A percentile compares a stretch with the other conserved stretches of the same genome.
These are phyloP conservation scores for Synergus itoensis DNA, from an alignment of 2,888 invertebrate species.

Conservation along the genomic window DNA sequence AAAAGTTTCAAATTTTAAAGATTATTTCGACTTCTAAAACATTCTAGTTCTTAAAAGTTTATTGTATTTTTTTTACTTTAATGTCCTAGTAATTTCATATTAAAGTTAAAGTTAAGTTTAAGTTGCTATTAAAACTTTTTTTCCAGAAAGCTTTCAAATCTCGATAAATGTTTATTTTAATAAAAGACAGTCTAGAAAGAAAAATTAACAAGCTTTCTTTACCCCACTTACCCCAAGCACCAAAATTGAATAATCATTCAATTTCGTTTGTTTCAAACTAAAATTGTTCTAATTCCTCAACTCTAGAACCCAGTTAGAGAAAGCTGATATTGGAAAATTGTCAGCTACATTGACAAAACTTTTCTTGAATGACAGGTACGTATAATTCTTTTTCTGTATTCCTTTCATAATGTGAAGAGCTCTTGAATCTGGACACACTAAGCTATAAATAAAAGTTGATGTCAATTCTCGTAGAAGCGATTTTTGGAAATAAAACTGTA, in stretches of 20 bases:
- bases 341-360: constrained; percentile 21
- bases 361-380: neutral
- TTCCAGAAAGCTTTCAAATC: neutral
- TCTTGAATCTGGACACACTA: neutral
- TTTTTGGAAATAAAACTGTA: constrained; percentile 9
- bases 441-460: constrained; percentile 23
- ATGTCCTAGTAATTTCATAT: no score
- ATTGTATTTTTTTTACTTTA: no score
- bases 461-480: neutral
- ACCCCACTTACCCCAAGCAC: neutral
- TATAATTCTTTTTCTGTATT: constrained; percentile 15
- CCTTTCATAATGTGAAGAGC: neutral
- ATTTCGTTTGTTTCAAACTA: neutral
- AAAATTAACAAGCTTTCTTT: neutral
- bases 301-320: neutral
- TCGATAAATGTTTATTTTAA: neutral
- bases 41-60: no score
- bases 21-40: no score
- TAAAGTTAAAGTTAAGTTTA: no score
- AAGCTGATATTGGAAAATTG: constrained; percentile 35
- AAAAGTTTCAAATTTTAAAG: no score
- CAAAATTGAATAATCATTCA: neutral
- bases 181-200: neutral
- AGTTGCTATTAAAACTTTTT: neutral
- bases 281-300: neutral